A percentile compares a stretch with the other conserved stretches of the same genome.
Evolutionary conservation across 2,113 vertebrate species (phyloP).

Genomic region (Corythaeola cristata): DNA sequence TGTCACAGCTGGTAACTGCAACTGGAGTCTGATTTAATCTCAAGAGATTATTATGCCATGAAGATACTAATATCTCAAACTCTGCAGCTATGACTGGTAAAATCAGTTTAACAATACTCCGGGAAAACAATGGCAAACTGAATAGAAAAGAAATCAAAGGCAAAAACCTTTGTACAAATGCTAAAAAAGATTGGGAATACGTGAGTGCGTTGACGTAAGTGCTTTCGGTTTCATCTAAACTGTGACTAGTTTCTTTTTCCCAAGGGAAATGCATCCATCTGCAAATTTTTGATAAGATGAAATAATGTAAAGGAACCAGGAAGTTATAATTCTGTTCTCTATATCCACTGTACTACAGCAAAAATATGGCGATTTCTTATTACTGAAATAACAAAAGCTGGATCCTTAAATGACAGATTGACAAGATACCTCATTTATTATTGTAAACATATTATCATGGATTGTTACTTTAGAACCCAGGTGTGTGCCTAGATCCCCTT

Average conservation of each 20-base stretch:
- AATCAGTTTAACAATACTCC: neutral
- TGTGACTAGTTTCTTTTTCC: neutral
- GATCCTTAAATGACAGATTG: neutral
- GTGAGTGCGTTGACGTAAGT: rapidly evolving
- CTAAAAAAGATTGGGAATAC: neutral
- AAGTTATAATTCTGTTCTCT: neutral
- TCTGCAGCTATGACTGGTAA: neutral
- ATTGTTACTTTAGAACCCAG: neutral
- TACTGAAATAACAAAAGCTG: neutral
- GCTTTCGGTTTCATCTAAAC: neutral
- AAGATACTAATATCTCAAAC: neutral
- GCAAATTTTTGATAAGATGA: neutral
- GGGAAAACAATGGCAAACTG: neutral
- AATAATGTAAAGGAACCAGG: neutral
- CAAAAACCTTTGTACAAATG: neutral
- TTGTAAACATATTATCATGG: neutral
- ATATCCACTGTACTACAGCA: neutral
- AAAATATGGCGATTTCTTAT: neutral
- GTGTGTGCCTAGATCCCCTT: neutral
- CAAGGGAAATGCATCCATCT: neutral
- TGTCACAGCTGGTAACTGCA: neutral
- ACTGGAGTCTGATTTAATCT: neutral
- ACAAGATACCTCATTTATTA: neutral
- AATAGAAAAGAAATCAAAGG: neutral
- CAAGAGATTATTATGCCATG: neutral